Evolutionary conservation across 2,888 invertebrate genomes (phyloP).

Genomic region (Venusia cambrica): DNA sequence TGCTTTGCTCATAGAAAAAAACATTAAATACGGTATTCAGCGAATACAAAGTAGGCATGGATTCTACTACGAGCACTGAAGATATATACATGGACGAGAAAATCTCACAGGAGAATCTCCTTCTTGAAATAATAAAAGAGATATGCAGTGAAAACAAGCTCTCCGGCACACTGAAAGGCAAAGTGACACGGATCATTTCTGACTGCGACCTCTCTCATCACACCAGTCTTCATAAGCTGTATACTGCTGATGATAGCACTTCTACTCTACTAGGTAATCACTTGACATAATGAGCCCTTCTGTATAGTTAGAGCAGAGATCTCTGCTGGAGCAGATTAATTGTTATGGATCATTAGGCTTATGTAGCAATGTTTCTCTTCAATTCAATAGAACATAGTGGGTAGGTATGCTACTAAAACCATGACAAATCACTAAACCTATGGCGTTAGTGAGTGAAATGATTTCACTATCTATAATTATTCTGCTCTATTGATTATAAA

Average conservation of each 20-base stretch:
- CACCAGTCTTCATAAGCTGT: conserved; percentile 64
- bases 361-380: no score
- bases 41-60: no score
- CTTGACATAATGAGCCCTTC: no score
- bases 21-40: no score
- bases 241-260: conserved; percentile 63
- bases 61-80: conserved; percentile 53
- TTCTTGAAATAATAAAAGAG: conserved; percentile 63
- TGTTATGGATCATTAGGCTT: no score
- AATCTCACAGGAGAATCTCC: conserved; percentile 53
- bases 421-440: no score
- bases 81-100: conserved; percentile 42
- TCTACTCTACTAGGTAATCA: conserved; percentile 65
- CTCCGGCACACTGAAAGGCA: conserved; percentile 52
- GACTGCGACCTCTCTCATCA: conserved; percentile 65
- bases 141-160: conserved; percentile 52
- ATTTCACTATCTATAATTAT: no score
- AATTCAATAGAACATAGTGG: neutral
- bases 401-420: neutral
- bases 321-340: no score
- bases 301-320: no score
- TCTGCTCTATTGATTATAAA: no score
- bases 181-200: conserved; percentile 63
- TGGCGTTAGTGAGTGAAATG: no score
- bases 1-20: no score